A percentile compares a stretch with the other conserved stretches of the same genome.
Evolutionary conservation across 2,797 vertebrate genomes (phyloP).

Genomic region (Cossypha niveicapilla): DNA sequence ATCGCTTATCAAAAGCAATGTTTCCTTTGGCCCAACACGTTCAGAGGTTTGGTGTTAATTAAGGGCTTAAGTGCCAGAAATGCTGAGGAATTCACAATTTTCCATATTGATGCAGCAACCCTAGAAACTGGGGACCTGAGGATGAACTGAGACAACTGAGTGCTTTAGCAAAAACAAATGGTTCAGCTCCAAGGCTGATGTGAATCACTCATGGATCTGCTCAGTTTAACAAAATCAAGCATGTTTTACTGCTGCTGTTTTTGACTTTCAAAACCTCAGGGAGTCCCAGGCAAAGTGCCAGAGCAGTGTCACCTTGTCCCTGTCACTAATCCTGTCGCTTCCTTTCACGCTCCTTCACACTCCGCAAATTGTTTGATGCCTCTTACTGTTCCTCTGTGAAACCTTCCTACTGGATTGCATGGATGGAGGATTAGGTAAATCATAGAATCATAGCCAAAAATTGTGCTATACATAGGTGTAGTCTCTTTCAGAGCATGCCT

Average conservation of each 20-base stretch:
- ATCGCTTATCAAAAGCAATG: background rate
- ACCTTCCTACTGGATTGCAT: constrained; percentile 28
- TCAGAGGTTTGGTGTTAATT: background rate
- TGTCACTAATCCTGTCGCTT: constrained; percentile 40
- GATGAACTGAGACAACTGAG: background rate
- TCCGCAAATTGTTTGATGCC: background rate
- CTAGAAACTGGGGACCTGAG: background rate
- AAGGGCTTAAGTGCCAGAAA: background rate
- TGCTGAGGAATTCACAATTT: background rate
- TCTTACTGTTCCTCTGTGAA: constrained; percentile 1
- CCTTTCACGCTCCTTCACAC: background rate
- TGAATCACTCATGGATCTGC: background rate
- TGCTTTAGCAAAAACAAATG: background rate
- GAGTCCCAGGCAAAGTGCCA: background rate
- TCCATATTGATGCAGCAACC: fast-evolving
- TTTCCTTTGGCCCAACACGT: fast-evolving
- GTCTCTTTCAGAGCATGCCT: background rate
- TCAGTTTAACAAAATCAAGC: background rate
- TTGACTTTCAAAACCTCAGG: background rate
- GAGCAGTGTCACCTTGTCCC: background rate
- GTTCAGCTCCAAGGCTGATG: background rate
- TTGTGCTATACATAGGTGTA: background rate
- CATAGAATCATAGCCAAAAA: background rate
- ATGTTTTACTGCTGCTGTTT: background rate
- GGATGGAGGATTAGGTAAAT: background rate